Percentiles rank a stretch among this genome's conserved stretches.
phyloP scores from a whole-genome alignment of 2,888 invertebrate species.

The Nephrotoma flavescens region DNA sequence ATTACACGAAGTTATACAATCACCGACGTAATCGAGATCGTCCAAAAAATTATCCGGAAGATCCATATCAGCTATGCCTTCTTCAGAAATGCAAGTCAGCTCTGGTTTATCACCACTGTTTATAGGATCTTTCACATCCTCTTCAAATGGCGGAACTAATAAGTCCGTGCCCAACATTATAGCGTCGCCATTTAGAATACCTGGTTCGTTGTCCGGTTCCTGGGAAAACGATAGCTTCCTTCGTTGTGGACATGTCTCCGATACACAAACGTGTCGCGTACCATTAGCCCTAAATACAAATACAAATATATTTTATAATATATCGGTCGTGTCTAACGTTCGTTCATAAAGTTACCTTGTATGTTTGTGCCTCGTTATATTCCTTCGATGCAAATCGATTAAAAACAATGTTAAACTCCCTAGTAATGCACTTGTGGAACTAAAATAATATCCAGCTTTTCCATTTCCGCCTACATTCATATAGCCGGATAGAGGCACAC shows the following conservation, averaged over 20 bases:
- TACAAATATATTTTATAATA: background rate
- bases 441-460: conserved; percentile 71
- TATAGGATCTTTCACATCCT: conserved; percentile 27
- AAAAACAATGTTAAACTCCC: conserved; percentile 66
- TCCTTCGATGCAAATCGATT: conserved; percentile 62
- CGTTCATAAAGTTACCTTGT: conserved; percentile 24
- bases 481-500: conserved; percentile 62
- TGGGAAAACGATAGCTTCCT: conserved; percentile 41
- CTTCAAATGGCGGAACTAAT: conserved; percentile 33
- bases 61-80: conserved; percentile 70
- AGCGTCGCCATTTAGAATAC: conserved; percentile 31
- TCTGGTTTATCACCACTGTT: conserved; percentile 48
- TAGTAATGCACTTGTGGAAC: conserved; percentile 60
- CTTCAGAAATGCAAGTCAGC: conserved; percentile 72
- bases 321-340: background rate
- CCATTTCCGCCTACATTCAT: conserved; percentile 64
- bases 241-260: conserved; percentile 40
- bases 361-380: conserved; percentile 54
- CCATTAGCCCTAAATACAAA: conserved; percentile 34
- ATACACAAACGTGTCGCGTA: conserved; percentile 39
- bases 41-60: conserved; percentile 65
- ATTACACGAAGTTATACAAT: conserved; percentile 73
- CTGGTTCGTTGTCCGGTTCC: conserved; percentile 40
- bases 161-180: conserved; percentile 37
- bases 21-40: conserved; percentile 64